Evolutionary conservation across 2,888 invertebrate genomes (phyloP), one percentile per base, ranked within the genome.

Genomic region (Latrodectus elegans): DNA sequence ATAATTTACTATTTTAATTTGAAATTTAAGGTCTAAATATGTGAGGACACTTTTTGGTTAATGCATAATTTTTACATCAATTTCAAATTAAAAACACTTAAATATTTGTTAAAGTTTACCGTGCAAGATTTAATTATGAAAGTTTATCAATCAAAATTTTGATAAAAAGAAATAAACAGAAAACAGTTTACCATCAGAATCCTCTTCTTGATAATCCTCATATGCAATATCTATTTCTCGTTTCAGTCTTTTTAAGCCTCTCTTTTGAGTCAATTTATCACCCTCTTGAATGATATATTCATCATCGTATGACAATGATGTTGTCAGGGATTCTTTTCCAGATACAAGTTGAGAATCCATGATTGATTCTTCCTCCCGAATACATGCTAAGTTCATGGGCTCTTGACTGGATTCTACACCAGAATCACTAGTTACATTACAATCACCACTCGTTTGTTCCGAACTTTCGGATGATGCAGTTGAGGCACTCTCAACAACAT

Each of bases 371-470:
- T 68, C 72, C 14, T 80, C 87, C 12, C 88, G 68, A 55, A 83
- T 86, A 65, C 89, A 88, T 9, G 84, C 89, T 49, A 89, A 73
- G 55, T 88, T 88, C 88, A 89, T 88, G 10, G 89, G 87, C 68
- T 89, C 89, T 70, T 89, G 89, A 78, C 89, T 89, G 17, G 88
- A 88, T 80, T 89, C 89, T 38, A 89, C 89, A 55, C 89, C 89
- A 51, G 89, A 89, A 72, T 89, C 89, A 67, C 89, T 89, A 15
- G 89, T 89, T n/a, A 89, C 86, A 74, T 84, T 77, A 65, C 83
- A 76, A 64, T 89, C 88, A 17, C 82, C 78, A 53, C 81, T 81
- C 53, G 86, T 78, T 65, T 83, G 84, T 75, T 88, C 87, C 8
- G 89, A 89, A 49, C 74, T 88, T 51, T 89, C 89, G 9, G 89